phyloP scores from a whole-genome alignment of 2,113 vertebrate genomes.

The Balaenoptera acutorostrata region DNA sequence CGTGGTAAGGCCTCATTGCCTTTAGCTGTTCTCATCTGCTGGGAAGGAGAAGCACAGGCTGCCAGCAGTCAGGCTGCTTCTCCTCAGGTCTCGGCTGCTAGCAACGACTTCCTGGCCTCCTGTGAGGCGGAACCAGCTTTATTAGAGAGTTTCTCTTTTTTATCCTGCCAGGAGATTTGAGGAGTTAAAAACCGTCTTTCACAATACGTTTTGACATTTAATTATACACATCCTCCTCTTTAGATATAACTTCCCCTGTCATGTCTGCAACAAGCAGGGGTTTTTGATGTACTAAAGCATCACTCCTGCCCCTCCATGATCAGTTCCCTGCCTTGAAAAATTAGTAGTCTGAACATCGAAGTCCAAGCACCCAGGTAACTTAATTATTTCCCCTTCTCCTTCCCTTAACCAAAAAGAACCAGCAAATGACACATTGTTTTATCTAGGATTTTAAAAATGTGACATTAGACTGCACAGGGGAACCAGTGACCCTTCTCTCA shows the following conservation, averaged over 20 bases:
- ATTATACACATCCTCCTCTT: conserved; percentile 42
- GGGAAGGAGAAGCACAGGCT: neutral
- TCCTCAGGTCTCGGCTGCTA: neutral
- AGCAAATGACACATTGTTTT: conserved; percentile 46
- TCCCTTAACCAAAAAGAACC: conserved; percentile 39
- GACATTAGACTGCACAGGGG: conserved; percentile 25
- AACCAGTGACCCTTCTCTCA: conserved; percentile 62
- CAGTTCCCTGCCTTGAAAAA: conserved; percentile 28
- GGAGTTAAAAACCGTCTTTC: conserved; percentile 50
- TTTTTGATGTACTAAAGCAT: neutral
- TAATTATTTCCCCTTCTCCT: conserved; percentile 56
- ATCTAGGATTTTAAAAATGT: conserved; percentile 37
- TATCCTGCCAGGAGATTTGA: conserved; percentile 23
- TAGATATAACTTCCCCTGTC: conserved; percentile 28
- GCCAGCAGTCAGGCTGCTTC: accelerated
- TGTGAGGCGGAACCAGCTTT: neutral
- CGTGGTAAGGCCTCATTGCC: accelerated
- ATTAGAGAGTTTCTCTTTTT: conserved; percentile 8
- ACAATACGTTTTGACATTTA: conserved; percentile 57
- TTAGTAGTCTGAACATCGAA: conserved; percentile 36
- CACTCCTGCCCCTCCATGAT: neutral
- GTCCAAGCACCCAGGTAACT: conserved; percentile 39
- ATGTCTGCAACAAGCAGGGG: neutral
- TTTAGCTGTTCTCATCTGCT: neutral
- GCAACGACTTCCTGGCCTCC: neutral